These are phyloP conservation scores for Montipora foliosa DNA, from an alignment of 64 coral and sea anemone genomes.

Conservation along the genomic window DNA sequence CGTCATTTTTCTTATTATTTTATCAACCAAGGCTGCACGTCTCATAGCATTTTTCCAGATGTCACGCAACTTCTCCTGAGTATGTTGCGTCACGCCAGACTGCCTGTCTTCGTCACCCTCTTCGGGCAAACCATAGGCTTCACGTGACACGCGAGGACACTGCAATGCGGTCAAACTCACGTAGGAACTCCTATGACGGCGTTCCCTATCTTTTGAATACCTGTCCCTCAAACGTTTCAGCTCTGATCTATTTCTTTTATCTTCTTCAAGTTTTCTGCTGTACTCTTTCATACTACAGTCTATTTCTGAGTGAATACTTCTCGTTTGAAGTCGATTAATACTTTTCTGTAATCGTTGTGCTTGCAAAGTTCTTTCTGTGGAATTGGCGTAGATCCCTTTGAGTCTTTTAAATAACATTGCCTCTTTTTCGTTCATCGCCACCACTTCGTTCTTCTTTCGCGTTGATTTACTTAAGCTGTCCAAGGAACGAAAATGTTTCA, in stretches of 20 bases:
- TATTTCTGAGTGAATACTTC: conserved; percentile 76
- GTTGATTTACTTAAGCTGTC: not conserved
- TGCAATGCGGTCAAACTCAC: conserved; percentile 82
- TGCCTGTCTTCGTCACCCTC: conserved; percentile 81
- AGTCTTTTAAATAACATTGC: conserved; percentile 72
- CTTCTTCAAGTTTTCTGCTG: conserved; percentile 70
- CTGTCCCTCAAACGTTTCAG: conserved; percentile 78
- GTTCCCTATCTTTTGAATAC: conserved; percentile 76
- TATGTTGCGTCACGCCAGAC: conserved; percentile 39
- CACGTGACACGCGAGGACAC: conserved; percentile 82
- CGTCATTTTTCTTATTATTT: conserved; percentile 25
- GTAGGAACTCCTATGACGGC: conserved; percentile 63
- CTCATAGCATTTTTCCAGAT: conserved; percentile 75
- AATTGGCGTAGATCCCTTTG: conserved; percentile 89
- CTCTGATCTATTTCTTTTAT: conserved; percentile 87
- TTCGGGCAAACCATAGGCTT: conserved; percentile 83
- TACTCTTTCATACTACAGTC: conserved; percentile 83
- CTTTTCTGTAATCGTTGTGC: conserved; percentile 65
- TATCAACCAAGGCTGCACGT: conserved; percentile 79
- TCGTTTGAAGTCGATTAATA: conserved; percentile 76
- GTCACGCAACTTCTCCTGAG: conserved; percentile 70
- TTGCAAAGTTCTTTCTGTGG: conserved; percentile 66
- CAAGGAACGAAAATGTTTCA: not conserved
- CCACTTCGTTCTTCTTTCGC: conserved; percentile 39
- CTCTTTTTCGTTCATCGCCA: conserved; percentile 82